These are phyloP conservation scores for Crocodylus rhombifer DNA, from an alignment of 2,797 vertebrate genomes.

Conservation along the genomic window DNA sequence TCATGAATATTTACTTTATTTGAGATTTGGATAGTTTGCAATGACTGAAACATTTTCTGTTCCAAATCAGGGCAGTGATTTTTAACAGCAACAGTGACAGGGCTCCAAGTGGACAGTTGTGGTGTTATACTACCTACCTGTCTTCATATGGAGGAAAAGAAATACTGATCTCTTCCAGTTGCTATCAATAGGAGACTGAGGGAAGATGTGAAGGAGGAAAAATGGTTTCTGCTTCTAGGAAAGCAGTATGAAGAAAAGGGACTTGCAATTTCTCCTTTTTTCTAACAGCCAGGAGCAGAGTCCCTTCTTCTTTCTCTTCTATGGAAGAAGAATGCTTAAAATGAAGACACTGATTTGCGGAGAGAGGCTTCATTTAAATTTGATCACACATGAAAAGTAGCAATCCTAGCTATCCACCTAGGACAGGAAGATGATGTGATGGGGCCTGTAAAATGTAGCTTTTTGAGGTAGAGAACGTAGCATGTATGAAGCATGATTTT, in stretches of 20 bases:
- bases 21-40: rapidly evolving
- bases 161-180: background rate
- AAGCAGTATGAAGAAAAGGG: background rate
- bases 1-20: background rate
- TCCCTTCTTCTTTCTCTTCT: background rate
- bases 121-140: background rate
- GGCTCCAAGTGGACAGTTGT: background rate
- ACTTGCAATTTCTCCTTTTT: background rate
- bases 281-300: background rate
- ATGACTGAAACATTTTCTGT: background rate
- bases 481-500: background rate
- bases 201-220: constrained; percentile 14
- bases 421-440: background rate
- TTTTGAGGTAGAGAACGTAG: background rate
- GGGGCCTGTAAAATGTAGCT: background rate
- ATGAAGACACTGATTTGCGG: background rate
- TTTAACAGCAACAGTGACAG: background rate
- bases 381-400: background rate
- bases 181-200: background rate
- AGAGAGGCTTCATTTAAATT: constrained; percentile 4
- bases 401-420: background rate
- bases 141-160: background rate
- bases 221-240: background rate
- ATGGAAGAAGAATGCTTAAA: background rate
- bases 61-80: background rate